phyloP scores from a whole-genome alignment of 37 sponge, comb jelly and placozoan species.

The Agelas oroides region DNA sequence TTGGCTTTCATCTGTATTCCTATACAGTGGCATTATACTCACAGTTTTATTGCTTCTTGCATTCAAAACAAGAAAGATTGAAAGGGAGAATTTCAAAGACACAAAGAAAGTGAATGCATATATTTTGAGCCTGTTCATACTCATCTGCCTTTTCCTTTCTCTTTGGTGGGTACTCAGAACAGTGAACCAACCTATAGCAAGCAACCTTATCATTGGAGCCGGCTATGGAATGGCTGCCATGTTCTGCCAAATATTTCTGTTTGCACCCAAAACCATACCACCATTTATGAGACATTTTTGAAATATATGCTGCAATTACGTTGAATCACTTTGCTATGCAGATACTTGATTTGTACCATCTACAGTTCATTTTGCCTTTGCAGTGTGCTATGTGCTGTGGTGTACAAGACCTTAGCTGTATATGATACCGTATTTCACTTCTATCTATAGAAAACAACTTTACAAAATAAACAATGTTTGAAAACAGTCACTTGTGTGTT shows the following conservation, averaged over 20 bases:
- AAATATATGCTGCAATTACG: too few relatives aligned
- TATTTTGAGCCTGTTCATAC: background rate
- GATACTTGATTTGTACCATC: too few relatives aligned
- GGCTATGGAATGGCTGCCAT: background rate
- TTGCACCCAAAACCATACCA: background rate
- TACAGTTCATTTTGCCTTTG: too few relatives aligned
- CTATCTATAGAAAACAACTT: too few relatives aligned
- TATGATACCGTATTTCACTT: too few relatives aligned
- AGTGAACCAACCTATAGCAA: background rate
- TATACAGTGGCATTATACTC: background rate
- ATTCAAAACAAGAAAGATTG: slow-evolving; percentile 21
- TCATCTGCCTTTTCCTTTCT: background rate
- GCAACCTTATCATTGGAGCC: background rate
- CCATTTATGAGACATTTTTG: too few relatives aligned
- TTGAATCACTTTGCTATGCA: too few relatives aligned
- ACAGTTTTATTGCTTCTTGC: background rate
- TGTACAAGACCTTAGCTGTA: too few relatives aligned
- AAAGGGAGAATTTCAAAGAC: slow-evolving; percentile 18
- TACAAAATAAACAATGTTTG: too few relatives aligned
- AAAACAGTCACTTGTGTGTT: too few relatives aligned
- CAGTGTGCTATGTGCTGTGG: too few relatives aligned
- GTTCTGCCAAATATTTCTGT: background rate
- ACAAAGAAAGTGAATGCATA: slow-evolving; percentile 25
- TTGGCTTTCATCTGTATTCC: background rate
- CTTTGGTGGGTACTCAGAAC: background rate